Percentiles rank a stretch among this genome's conserved stretches.
Evolutionary conservation across 2,113 vertebrate genomes (phyloP).

Genomic region (Turnix velox): DNA sequence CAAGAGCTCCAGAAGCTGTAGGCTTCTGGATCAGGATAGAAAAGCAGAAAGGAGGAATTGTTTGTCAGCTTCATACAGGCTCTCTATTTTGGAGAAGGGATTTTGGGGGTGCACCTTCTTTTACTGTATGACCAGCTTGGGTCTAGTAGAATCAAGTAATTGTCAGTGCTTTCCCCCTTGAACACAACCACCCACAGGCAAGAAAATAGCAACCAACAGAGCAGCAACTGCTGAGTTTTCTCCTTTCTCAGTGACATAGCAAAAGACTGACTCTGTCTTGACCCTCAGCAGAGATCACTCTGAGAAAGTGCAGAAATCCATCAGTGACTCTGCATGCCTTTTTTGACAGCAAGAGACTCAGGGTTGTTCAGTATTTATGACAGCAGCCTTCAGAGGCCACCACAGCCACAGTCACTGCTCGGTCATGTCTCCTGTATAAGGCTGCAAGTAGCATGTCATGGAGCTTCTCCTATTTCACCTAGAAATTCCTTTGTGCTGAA

Average conservation of each 20-base stretch:
- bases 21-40: accelerated
- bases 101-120: not conserved
- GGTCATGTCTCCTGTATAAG: accelerated
- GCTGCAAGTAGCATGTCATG: not conserved
- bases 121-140: not conserved
- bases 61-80: not conserved
- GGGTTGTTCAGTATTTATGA: not conserved
- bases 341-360: not conserved
- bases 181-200: not conserved
- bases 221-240: not conserved
- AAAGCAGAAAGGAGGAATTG: not conserved
- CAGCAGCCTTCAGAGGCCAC: not conserved
- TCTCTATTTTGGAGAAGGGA: not conserved
- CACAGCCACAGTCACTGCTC: not conserved
- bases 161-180: not conserved
- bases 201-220: not conserved
- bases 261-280: accelerated
- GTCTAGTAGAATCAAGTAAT: not conserved
- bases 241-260: not conserved
- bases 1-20: not conserved
- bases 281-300: not conserved
- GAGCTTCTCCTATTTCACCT: not conserved
- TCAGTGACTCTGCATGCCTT: not conserved
- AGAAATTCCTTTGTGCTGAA: not conserved
- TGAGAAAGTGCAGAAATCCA: not conserved